Evolutionary conservation across 1,140 invertebrate genomes (phyloP).

Genomic region (Eufriesea mexicana): DNA sequence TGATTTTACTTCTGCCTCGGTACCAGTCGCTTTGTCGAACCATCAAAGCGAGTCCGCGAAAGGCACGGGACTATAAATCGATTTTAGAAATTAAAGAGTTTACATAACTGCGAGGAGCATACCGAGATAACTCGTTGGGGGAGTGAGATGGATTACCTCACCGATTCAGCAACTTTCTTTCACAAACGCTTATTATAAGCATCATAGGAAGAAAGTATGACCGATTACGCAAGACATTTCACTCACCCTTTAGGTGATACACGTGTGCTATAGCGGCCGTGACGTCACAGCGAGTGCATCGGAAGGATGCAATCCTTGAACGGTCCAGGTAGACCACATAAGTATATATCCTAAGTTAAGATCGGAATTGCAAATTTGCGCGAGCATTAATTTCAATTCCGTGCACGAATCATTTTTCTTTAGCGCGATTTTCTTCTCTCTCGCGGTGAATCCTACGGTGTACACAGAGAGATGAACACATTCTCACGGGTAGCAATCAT

Average conservation of each 20-base stretch:
- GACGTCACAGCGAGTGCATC: neutral
- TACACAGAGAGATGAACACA: conserved; percentile 2
- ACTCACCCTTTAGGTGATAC: conserved; percentile 33
- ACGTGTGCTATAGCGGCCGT: neutral
- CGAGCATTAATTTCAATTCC: neutral
- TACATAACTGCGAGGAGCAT: conserved; percentile 33
- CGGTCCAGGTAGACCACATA: too few relatives aligned
- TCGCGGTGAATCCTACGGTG: neutral
- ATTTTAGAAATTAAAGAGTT: conserved; percentile 35
- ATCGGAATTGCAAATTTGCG: neutral
- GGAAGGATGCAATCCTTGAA: neutral
- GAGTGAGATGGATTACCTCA: conserved; percentile 46
- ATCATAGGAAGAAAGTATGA: conserved; percentile 42
- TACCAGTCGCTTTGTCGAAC: neutral
- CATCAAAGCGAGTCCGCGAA: neutral
- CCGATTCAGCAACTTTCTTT: conserved; percentile 42
- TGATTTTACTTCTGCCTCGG: neutral
- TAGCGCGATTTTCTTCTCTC: neutral
- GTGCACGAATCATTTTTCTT: neutral
- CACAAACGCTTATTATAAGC: conserved; percentile 32
- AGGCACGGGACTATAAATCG: conserved; percentile 13
- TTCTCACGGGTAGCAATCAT: conserved; percentile 31
- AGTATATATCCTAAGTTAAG: too few relatives aligned
- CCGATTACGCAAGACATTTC: conserved; percentile 45
- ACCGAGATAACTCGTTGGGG: conserved; percentile 18